Evolutionary conservation across 2,888 invertebrate species (phyloP), one percentile per base, ranked within the genome.

Genomic region (Glaucopsyche alexis): DNA sequence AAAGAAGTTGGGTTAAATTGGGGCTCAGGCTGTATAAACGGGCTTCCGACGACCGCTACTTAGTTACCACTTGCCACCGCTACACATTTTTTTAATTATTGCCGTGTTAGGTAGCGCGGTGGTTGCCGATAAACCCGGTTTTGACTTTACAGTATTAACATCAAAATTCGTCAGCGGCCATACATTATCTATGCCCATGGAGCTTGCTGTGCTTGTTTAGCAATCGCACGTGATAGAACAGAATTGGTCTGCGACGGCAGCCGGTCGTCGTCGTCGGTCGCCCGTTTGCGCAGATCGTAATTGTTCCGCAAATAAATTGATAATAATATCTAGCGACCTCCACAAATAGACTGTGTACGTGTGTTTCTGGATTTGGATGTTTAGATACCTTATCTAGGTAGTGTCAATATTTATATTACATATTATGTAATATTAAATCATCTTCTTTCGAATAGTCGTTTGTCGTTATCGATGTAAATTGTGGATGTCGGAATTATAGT

Each of bases 261-360:
- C 7, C 50, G n/a, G 8, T 16, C 16, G 42, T 6, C 0, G 16
- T 55, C 19, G 11, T 16, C 55, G 55, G 9, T 55, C 16, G 29
- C 60, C 13, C 60, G 60, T 29, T 19, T 60, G 29, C 55, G n/a
- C 55, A 4, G 11, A 2, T 9, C 9, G 6, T 29, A 29, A 60
- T 19, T 60, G 29, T 60, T 60, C 60, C 60, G 29, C 60, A 60
- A 60, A 60, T 29, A 60, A 60, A 60, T 60, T 29, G 60, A 29
- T 60, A 60, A 14, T 38, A 60, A 14, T 38, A 60, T 60, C 29
- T 60, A 29, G 60, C 14, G 60, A 60, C 14, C 6, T 60, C 60
- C 60, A 60, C 60, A 60, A 60, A 60, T 60, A 60, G 11, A 19
- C 60, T 29, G 38, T 4, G 29, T 60, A 60, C 29, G 14, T 60